Conservation (phyloP, 1,140 invertebrate genomes). For the Temnothorax curvispinosus region DNA sequence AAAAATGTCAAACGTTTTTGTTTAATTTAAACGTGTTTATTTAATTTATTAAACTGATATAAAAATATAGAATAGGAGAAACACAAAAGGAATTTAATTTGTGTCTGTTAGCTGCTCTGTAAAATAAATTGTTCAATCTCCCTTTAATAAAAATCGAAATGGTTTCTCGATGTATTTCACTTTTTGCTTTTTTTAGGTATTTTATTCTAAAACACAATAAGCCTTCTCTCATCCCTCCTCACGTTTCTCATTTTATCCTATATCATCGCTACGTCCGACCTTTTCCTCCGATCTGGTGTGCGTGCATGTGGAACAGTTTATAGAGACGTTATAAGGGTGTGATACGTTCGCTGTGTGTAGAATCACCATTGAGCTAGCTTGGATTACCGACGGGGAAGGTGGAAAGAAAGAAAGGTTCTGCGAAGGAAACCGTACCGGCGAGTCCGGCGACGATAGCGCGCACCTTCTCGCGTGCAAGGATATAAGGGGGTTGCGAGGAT, state of each 20-base stretch:
- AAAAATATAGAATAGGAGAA: neutral
- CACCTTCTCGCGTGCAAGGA: neutral
- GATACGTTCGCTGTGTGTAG: neutral
- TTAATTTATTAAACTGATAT: neutral
- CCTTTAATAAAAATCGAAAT: conserved; percentile 9
- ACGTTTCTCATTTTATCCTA: neutral
- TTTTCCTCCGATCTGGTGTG: neutral
- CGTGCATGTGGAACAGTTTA: neutral
- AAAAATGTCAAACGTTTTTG: no score
- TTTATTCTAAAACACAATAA: neutral
- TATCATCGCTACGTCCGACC: neutral
- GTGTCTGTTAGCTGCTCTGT: neutral
- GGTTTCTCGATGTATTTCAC: neutral
- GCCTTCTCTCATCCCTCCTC: neutral
- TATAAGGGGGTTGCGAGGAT: neutral
- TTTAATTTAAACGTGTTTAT: neutral
- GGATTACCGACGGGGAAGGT: conserved; percentile 37
- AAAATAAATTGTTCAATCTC: neutral
- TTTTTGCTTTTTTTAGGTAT: neutral
- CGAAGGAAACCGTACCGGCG: neutral
- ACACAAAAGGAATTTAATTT: neutral
- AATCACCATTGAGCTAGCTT: neutral
- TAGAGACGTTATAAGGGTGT: neutral
- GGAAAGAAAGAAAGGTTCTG: neutral
- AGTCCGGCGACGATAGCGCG: conserved; percentile 8